phyloP scores from a whole-genome alignment of 92 coral and sea anemone genomes.

The Epizoanthus illoricatus region DNA sequence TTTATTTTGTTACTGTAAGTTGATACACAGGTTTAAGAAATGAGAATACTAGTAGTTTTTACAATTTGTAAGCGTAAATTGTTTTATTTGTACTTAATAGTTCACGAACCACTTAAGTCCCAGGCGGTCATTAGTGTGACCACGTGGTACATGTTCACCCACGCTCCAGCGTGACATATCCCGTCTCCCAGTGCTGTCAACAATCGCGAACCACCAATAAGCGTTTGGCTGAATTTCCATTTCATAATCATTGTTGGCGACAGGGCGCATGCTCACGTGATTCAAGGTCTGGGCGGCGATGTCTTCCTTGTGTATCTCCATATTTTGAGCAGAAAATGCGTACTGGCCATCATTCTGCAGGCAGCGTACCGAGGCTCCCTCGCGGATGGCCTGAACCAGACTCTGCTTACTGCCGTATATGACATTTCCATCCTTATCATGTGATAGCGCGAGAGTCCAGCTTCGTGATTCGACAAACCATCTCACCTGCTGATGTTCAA shows the following conservation, averaged over 20 bases:
- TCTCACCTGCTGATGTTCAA: slow-evolving; percentile 15
- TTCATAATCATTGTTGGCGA: slow-evolving; percentile 10
- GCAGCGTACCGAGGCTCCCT: slow-evolving; percentile 40
- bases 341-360: slow-evolving; percentile 22
- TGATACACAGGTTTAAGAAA: not conserved
- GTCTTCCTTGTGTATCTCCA: slow-evolving; percentile 27
- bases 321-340: slow-evolving; percentile 40
- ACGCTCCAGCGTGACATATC: slow-evolving; percentile 52
- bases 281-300: slow-evolving; percentile 47
- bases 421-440: slow-evolving; percentile 30
- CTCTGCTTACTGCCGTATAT: slow-evolving; percentile 19
- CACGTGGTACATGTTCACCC: slow-evolving; percentile 49
- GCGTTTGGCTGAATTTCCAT: slow-evolving; percentile 40
- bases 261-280: slow-evolving; percentile 43
- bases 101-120: slow-evolving; percentile 45
- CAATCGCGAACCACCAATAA: slow-evolving; percentile 44
- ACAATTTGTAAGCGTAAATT: too few species aligned
- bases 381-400: slow-evolving; percentile 29
- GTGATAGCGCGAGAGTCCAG: slow-evolving; percentile 34
- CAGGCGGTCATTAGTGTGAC: slow-evolving; percentile 40
- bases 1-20: too few species aligned
- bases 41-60: not conserved
- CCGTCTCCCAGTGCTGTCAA: slow-evolving; percentile 40
- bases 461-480: slow-evolving; percentile 40
- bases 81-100: not conserved